Base-by-base conservation (phyloP, 2,113 vertebrate species). In the Chrysochloris asiatica region DNA sequence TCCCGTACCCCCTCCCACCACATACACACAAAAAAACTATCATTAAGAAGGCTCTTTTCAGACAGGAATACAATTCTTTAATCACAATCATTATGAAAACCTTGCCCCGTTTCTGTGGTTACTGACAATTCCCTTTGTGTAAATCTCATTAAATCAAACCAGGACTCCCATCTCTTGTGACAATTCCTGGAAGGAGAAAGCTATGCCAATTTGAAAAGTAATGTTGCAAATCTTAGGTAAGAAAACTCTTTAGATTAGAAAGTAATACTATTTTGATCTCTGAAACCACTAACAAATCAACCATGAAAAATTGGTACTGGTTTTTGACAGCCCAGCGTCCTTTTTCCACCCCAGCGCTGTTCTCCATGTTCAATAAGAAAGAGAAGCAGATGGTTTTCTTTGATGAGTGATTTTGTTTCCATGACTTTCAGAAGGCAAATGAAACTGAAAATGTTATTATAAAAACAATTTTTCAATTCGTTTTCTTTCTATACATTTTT, bases 31-130 rank as follows among this genome's bases (percentile, higher is more conserved):
- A n/a, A 67, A 75, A 89, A 90, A 16, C 93, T 94, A 54, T 96
- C 88, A 96, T 96, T 95, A 95, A 95, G 94, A 92, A 94, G 89
- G 72, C 78, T 79, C 96, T 93, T 96, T 97, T 96, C 94, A 96
- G 80, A 75, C 22, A 38, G 78, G 54, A 88, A 86, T 71, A 94
- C 90, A 95, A 95, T 96, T 90, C 36, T 56, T 52, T 92, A 50
- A 81, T 79, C 90, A 85, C 78, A 73, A 78, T 93, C 92, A 84
- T 88, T 94, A 94, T 28, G 80, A 90, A 94, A 96, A 78, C 86
- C 48, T 86, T 76, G 93, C 83, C 81, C 92, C 75, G 90, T 95
- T 94, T 95, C 92, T 94, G 88, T 92, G 93, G 92, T 95, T 92
- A 95, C 95, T 94, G 94, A 94, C 93, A 95, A 86, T n/a, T 94